Evolutionary conservation across 2,113 vertebrate species (phyloP).

Genomic region (Apodemus sylvaticus): DNA sequence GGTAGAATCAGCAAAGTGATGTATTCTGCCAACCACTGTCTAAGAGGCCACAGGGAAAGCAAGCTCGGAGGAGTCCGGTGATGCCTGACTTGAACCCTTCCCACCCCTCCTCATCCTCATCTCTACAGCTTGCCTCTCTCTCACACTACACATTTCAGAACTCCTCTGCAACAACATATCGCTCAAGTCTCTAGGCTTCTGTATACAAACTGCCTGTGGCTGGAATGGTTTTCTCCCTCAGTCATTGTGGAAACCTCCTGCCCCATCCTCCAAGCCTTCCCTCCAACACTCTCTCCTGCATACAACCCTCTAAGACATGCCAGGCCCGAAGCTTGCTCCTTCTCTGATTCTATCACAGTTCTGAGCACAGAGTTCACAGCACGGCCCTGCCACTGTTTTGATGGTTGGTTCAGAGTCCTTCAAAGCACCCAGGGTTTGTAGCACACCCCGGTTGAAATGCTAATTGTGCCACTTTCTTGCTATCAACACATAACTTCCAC

Average conservation of each 20-base stretch:
- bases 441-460: background rate
- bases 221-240: background rate
- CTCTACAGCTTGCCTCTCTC: background rate
- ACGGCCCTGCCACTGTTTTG: background rate
- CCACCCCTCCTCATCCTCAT: background rate
- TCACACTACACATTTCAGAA: conserved; percentile 5
- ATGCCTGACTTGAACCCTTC: background rate
- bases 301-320: background rate
- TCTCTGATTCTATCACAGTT: background rate
- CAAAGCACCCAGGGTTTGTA: background rate
- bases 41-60: background rate
- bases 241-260: background rate
- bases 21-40: background rate
- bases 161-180: background rate
- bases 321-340: background rate
- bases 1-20: background rate
- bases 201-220: background rate
- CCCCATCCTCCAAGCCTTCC: background rate
- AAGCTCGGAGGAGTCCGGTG: background rate
- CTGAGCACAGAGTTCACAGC: background rate
- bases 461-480: background rate
- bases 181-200: background rate
- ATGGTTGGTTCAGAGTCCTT: background rate
- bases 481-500: background rate
- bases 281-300: background rate